Evolutionary conservation across 2,888 invertebrate genomes (phyloP), one percentile per base, ranked within the genome.

Genomic region (Calephelis perditalis): DNA sequence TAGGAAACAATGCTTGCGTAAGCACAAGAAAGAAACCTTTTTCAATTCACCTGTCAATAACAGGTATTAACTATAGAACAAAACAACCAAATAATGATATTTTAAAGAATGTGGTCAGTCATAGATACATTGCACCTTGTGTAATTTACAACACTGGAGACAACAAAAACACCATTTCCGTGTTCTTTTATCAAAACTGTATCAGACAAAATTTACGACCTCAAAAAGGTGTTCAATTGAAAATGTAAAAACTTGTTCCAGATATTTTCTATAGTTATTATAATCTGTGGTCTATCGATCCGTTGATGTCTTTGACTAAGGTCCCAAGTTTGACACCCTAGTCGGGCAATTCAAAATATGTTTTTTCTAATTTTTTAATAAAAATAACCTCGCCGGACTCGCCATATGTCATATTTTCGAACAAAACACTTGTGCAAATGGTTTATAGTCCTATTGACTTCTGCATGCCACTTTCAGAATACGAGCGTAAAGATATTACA

Each of bases 101-200:
- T 88, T 87, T 84, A 78, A 81, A 76, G 78, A 76, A 84, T 89
- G 90, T 82, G 90, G 90, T 81, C 82, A 81, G 78, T 78, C 74
- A 71, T 69, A 73, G 74, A 77, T 76, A 73, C 76, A 77, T 68
- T 77, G 82, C 89, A 88, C 87, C 88, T 89, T 87, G 83, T 74
- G 78, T 88, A 82, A 89, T 90, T 87, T 90, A 90, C 86, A 76
- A 78, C 75, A 76, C 78, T 84, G 79, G 86, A 73, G 72, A 77
- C 73, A 79, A 88, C 86, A 89, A 89, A 86, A 82, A 80, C 40
- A 82, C 77, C 78, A 79, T 89, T 88, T 90, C 88, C 88, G 84
- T 86, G 84, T 87, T 84, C 78, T 87, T 88, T 86, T 73, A 80
- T 79, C 75, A 84, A 84, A 82, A 81, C 60, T 70, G 80, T 86